These are phyloP conservation scores for Rhineura floridana DNA, from an alignment of 2,113 vertebrate genomes.

Conservation along the genomic window DNA sequence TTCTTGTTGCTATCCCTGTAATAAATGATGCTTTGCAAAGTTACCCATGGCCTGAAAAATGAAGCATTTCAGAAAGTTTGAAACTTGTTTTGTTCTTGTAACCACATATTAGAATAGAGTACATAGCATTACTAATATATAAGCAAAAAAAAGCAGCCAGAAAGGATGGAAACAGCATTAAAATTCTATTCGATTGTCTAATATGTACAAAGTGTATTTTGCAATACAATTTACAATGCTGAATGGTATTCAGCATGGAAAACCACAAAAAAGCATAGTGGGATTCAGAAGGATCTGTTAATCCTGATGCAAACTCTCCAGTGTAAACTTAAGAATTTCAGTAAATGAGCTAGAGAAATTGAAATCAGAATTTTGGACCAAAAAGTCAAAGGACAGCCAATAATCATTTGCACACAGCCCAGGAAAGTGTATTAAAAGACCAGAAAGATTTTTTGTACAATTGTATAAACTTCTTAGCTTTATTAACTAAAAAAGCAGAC, in stretches of 20 bases:
- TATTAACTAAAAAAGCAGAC: not conserved
- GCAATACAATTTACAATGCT: not conserved
- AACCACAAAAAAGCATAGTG: not conserved
- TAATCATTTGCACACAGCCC: too few relatives aligned
- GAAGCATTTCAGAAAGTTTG: not conserved
- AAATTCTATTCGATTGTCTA: constrained; percentile 15
- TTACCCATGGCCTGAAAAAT: not conserved
- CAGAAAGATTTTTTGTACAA: not conserved
- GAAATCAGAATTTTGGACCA: not conserved
- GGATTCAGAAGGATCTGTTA: not conserved
- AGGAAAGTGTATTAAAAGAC: not conserved
- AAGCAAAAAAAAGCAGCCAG: not conserved
- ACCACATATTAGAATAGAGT: not conserved
- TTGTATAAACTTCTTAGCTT: not conserved
- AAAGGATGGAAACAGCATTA: not conserved
- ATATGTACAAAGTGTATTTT: not conserved
- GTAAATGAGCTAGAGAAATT: not conserved
- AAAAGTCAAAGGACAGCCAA: not conserved
- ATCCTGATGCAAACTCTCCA: not conserved
- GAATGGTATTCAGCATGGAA: not conserved
- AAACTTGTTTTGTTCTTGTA: not conserved
- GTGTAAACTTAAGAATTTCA: not conserved
- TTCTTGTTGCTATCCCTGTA: not conserved
- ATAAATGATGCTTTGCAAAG: not conserved
- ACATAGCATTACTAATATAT: not conserved